Evolutionary conservation across 2,888 invertebrate species (phyloP), one percentile per base, ranked within the genome.

Genomic region (Heliconius aoede): DNA sequence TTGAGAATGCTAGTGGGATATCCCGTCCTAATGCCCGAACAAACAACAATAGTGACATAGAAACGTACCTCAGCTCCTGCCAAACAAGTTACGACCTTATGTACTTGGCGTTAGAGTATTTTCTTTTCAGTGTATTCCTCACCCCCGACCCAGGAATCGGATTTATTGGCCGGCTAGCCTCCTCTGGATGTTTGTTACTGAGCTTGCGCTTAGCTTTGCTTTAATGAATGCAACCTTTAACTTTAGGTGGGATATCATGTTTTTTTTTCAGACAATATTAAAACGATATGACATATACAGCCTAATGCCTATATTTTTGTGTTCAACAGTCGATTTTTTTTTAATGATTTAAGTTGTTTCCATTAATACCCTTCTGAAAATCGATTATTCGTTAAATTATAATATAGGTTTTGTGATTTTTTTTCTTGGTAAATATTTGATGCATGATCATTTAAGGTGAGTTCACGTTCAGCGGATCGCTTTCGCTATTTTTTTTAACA

Each of bases 111-210:
- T 91, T 94, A 94, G 94, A 94, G 92, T 93, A 91, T 94, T 92
- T 94, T 93, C n/a, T n/a, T 95, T 94, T 93, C 94, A 94, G 94
- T 94, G 94, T 93, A 88, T 88, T 90, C 93, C 93, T 91, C 93
- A 95, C 95, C 95, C 95, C 95, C 92, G 95, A 95, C 93, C 91
- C 90, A 87, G 87, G 91, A 91, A 91, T 90, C 90, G 90, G 89
- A 86, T 87, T 90, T 93, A 89, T 85, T 89, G 88, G 90, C 91
- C 93, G 94, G 94, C 94, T 94, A 94, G 91, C 94, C 94, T 94
- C 94, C 94, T 95, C 92, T 92, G 91, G 92, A 94, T 94, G 91
- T 93, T 92, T 93, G 88, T 91, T 85, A 85, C 84, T 86, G 89
- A 89, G 91, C 91, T 92, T 92, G 82, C 86, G 92, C 93, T 93